phyloP scores from a whole-genome alignment of 2,113 vertebrate species.

The Channa maculata region DNA sequence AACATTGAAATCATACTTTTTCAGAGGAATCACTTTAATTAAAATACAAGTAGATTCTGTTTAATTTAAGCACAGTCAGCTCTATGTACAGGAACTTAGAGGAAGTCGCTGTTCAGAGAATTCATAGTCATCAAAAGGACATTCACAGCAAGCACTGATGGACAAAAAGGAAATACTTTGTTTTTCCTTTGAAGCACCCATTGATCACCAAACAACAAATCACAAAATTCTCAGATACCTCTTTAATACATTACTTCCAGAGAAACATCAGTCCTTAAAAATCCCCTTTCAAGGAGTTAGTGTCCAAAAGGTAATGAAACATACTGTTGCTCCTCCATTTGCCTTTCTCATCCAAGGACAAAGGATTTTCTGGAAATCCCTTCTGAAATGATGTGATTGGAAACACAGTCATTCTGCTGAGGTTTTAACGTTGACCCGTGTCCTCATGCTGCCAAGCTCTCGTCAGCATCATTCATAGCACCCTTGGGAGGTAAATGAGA shows the following conservation, averaged over 20 bases:
- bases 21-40: slow-evolving; percentile 49
- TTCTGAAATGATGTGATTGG: slow-evolving; percentile 20
- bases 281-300: slow-evolving; percentile 7
- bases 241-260: slow-evolving; percentile 4
- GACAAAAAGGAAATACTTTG: slow-evolving; percentile 21
- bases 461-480: slow-evolving; percentile 14
- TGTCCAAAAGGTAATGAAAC: slow-evolving; percentile 38
- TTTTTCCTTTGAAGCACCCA: slow-evolving; percentile 50
- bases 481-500: not conserved
- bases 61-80: slow-evolving; percentile 39
- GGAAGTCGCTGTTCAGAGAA: slow-evolving; percentile 11
- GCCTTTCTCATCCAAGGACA: slow-evolving; percentile 18
- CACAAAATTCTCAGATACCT: slow-evolving; percentile 15
- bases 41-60: slow-evolving; percentile 29
- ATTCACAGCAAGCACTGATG: slow-evolving; percentile 9
- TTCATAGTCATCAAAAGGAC: slow-evolving; percentile 4
- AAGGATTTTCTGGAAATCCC: slow-evolving; percentile 12
- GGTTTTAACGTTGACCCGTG: not conserved
- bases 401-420: slow-evolving; percentile 19
- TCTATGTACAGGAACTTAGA: slow-evolving; percentile 53
- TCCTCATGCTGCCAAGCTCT: not conserved
- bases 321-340: not conserved
- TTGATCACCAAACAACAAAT: slow-evolving; percentile 31
- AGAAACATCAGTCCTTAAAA: slow-evolving; percentile 11
- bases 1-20: not conserved